Conservation (phyloP, 35 echinoderm and acorn worm species). For the Lytechinus variegatus region DNA sequence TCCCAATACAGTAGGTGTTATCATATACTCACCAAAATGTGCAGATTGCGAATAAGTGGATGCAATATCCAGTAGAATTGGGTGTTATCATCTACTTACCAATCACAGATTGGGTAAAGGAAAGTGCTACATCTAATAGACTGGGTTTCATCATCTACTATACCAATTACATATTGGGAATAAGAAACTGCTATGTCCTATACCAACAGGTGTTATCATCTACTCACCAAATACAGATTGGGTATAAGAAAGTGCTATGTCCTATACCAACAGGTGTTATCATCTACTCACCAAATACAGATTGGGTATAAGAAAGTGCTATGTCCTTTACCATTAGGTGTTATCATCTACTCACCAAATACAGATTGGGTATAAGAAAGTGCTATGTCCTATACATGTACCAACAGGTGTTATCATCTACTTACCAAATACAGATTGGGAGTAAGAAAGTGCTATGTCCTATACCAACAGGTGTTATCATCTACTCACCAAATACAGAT, state of each 20-base stretch:
- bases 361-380: constrained; percentile 79
- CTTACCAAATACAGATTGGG: too few species aligned
- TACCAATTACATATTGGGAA: too few species aligned
- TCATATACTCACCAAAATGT: too few species aligned
- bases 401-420: too few species aligned
- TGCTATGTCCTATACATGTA: constrained; percentile 81
- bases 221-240: too few species aligned
- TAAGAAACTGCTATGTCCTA: constrained; percentile 36
- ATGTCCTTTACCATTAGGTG: constrained; percentile 76
- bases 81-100: constrained; percentile 63
- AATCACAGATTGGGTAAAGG: constrained; percentile 58
- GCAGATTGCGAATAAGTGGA: too few species aligned
- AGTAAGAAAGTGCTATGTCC: constrained; percentile 32
- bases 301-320: constrained; percentile 40
- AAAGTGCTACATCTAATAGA: constrained; percentile 40
- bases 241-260: too few species aligned
- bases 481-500: too few species aligned
- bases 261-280: background rate
- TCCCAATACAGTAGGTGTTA: background rate
- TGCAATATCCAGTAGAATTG: too few species aligned
- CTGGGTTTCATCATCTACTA: too few species aligned
- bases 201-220: background rate
- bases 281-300: constrained; percentile 77
- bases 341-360: constrained; percentile 76
- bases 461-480: constrained; percentile 51